Percentiles rank a stretch among this genome's conserved stretches.
These are phyloP conservation scores for Bubalus kerabau DNA, from an alignment of 2,113 vertebrate species.

Conservation along the genomic window DNA sequence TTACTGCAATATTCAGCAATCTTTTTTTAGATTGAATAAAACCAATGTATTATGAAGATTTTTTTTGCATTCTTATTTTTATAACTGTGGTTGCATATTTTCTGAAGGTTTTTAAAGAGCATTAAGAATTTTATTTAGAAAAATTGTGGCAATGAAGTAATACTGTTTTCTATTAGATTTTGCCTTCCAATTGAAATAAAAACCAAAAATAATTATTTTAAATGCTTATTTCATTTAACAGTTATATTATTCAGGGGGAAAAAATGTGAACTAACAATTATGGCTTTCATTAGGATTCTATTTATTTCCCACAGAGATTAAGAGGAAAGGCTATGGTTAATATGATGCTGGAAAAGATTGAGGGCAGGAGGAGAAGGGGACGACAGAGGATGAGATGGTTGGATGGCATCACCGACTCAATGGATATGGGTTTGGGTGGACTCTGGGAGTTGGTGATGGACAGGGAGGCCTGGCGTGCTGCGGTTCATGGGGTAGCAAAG, in stretches of 20 bases:
- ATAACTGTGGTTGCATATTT: neutral
- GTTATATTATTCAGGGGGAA: neutral
- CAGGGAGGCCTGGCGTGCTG: neutral
- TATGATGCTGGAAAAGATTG: neutral
- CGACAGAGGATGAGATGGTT: no score
- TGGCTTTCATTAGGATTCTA: neutral
- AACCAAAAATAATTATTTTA: neutral
- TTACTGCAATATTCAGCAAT: neutral
- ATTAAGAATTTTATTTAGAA: slow-evolving; percentile 15
- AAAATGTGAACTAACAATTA: neutral
- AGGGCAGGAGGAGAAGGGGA: no score
- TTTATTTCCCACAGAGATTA: neutral
- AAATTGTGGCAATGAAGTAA: neutral
- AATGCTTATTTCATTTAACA: neutral
- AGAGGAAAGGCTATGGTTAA: neutral
- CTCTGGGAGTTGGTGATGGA: no score
- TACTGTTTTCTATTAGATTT: slow-evolving; percentile 20
- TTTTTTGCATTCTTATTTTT: neutral
- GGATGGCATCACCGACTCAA: no score
- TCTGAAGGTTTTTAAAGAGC: slow-evolving; percentile 7
- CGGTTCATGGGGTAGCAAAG: neutral
- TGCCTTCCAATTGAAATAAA: slow-evolving; percentile 15
- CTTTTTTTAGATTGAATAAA: slow-evolving; percentile 26
- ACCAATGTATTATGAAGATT: neutral
- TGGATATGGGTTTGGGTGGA: no score